Evolutionary conservation across 2,888 invertebrate species (phyloP), one percentile per base, ranked within the genome.

Genomic region (Gibbula magus): DNA sequence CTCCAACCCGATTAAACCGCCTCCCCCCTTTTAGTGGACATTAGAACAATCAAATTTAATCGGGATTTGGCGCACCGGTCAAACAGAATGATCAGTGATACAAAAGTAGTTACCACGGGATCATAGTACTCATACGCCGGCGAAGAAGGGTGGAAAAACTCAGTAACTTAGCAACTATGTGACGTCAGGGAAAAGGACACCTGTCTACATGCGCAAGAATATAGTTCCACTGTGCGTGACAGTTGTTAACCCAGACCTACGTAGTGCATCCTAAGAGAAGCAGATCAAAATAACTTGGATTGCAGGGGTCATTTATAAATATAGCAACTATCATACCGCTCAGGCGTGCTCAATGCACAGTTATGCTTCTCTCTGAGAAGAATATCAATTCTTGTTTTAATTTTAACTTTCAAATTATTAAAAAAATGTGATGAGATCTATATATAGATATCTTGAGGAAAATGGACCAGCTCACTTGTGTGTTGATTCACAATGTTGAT

Each of bases 161-260:
- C 82, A 78, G 86, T 87, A 86, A 82, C 86, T 80, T 80, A 83
- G 87, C 87, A 86, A 87, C 87, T 81, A 78, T 66, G 80, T 86
- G 86, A 87, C 87, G 87, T 87, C 86, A 86, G 77, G 83, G 80
- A 79, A 81, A 80, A 82, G 81, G 75, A 82, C 84, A 86, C 84
- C 82, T 83, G 84, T 86, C 84, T 84, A 81, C 86, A 81, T 86
- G 82, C 88, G 85, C 86, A 84, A 85, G 82, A 86, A 88, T 85
- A 84, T 88, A 88, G 88, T 87, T 86, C 88, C 84, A 82, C 39
- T 81, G 77, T 81, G 81, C 83, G 86, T 79, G 82, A 83, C 83
- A 82, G 75, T 78, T 78, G 78, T 76, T 82, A 82, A 77, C 76
- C 77, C 52, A 39, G 79, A 78, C 81, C 78, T 78, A 80, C n/a